Conservation (phyloP, 2,113 vertebrate species). For the Suricata suricatta region DNA sequence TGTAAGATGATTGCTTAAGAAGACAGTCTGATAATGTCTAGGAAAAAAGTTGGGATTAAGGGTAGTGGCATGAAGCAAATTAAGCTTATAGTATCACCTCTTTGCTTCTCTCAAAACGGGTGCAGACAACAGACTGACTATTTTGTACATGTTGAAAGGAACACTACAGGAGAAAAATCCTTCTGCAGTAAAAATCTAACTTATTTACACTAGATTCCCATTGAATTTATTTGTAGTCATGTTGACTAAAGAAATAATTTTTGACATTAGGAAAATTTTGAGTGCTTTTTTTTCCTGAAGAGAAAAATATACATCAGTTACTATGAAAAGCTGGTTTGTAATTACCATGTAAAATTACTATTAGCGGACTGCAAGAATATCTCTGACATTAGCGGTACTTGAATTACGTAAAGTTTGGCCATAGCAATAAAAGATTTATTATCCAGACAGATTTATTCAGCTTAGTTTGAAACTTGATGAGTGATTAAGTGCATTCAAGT, state of each 20-base stretch:
- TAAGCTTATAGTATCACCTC: slow-evolving; percentile 35
- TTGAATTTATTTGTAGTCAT: slow-evolving; percentile 82
- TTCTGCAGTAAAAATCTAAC: slow-evolving; percentile 74
- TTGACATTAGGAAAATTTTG: slow-evolving; percentile 76
- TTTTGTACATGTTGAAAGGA: slow-evolving; percentile 42
- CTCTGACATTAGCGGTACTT: background rate
- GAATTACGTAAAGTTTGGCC: slow-evolving; percentile 45
- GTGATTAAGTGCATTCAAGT: background rate
- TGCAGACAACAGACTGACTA: slow-evolving; percentile 7
- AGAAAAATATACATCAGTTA: background rate
- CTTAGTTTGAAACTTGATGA: slow-evolving; percentile 36
- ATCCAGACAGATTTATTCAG: slow-evolving; percentile 17
- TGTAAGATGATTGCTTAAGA: background rate
- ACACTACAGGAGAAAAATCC: slow-evolving; percentile 66
- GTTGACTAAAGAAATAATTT: slow-evolving; percentile 79
- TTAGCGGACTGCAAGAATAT: background rate
- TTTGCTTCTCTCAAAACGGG: slow-evolving; percentile 45
- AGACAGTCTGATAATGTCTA: slow-evolving; percentile 51
- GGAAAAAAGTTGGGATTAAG: background rate
- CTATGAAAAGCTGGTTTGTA: background rate
- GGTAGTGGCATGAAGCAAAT: slow-evolving; percentile 36
- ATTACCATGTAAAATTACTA: background rate
- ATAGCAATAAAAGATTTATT: slow-evolving; percentile 34
- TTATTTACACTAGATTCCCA: slow-evolving; percentile 74
- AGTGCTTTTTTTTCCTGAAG: slow-evolving; percentile 75